These are phyloP conservation scores for Reticulitermes lucifugus DNA, from an alignment of 2,888 invertebrate species.

Conservation along the genomic window DNA sequence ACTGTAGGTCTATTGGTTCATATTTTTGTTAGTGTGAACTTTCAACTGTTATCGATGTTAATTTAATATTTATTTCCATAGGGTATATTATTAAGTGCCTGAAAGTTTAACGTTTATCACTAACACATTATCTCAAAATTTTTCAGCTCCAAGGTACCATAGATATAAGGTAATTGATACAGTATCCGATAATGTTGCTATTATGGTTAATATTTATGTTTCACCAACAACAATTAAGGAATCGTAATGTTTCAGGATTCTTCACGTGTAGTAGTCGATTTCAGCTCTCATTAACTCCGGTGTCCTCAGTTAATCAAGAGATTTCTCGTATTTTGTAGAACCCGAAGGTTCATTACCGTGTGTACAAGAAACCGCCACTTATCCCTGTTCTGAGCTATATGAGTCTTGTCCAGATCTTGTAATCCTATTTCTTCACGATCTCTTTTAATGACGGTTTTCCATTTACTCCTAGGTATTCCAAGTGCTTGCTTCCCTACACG, in stretches of 20 bases:
- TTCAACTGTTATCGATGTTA: neutral
- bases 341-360: no score
- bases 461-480: no score
- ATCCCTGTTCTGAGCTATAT: no score
- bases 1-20: neutral
- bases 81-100: neutral
- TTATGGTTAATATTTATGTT: neutral
- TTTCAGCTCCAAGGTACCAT: neutral
- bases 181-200: neutral
- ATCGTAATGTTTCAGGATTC: neutral
- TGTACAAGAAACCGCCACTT: no score
- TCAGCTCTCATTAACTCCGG: neutral
- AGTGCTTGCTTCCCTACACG: no score
- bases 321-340: no score
- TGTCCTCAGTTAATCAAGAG: no score
- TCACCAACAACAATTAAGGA: neutral
- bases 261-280: neutral
- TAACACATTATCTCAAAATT: neutral
- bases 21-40: neutral
- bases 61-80: neutral
- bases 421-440: no score
- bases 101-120: neutral
- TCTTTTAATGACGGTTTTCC: no score
- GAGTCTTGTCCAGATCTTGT: no score
- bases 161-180: neutral